Evolutionary conservation across 1,140 invertebrate species (phyloP).

Genomic region (Drosophila murphyi): DNA sequence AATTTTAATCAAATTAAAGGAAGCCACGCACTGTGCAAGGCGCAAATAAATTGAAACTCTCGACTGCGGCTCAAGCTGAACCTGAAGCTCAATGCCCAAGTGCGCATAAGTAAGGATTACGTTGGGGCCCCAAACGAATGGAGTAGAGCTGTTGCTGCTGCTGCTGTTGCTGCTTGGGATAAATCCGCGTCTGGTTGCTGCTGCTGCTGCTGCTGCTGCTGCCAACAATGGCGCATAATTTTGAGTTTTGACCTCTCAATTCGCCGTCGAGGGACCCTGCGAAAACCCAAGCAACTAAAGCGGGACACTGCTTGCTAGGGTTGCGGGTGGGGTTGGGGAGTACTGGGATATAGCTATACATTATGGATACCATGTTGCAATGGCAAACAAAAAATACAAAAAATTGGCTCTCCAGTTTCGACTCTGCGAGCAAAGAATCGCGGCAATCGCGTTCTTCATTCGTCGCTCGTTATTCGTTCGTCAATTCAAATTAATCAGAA

Average conservation of each 20-base stretch:
- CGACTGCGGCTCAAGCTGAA: not conserved
- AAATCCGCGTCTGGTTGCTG: slow-evolving; percentile 28
- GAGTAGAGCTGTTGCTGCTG: slow-evolving; percentile 3
- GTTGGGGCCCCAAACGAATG: slow-evolving; percentile 28
- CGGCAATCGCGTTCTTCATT: not conserved
- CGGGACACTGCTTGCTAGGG: slow-evolving; percentile 27
- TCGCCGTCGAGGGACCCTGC: slow-evolving; percentile 55
- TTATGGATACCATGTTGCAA: slow-evolving; percentile 10
- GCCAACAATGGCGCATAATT: slow-evolving; percentile 79
- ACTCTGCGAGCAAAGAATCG: not conserved
- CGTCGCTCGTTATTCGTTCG: slow-evolving; percentile 24
- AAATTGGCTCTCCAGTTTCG: slow-evolving; percentile 45
- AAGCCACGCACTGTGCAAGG: slow-evolving; percentile 50
- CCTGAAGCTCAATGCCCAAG: slow-evolving; percentile 30
- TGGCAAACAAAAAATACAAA: too few relatives aligned
- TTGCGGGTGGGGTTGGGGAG: not conserved
- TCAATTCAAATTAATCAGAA: slow-evolving; percentile 84
- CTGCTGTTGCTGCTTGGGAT: slow-evolving; percentile 18
- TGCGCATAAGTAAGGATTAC: slow-evolving; percentile 81
- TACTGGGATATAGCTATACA: slow-evolving; percentile 13
- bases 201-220: slow-evolving; percentile 1
- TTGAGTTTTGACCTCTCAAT: slow-evolving; percentile 80
- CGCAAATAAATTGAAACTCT: slow-evolving; percentile 71
- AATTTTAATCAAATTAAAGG: slow-evolving; percentile 82
- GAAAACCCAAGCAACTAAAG: slow-evolving; percentile 31